Conservation (phyloP, 2,888 invertebrate genomes). For the Tortricodes alternella region DNA sequence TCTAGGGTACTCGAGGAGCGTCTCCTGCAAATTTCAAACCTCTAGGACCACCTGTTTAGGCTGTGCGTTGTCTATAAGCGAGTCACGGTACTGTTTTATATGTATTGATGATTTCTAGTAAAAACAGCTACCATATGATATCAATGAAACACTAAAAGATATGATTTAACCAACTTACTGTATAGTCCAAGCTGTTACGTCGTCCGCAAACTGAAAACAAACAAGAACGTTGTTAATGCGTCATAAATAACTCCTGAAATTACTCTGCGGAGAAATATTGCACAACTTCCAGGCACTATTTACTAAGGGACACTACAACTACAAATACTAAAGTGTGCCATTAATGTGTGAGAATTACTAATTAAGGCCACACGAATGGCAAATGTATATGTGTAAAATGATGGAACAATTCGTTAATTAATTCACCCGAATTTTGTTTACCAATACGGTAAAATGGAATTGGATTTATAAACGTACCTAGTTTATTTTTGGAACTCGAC, state of each 20-base stretch:
- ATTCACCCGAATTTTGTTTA: neutral
- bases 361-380: neutral
- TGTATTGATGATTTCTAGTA: no score
- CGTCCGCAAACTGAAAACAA: conserved; percentile 43
- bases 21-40: no score
- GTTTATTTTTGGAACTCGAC: neutral
- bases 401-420: conserved; percentile 1
- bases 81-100: no score
- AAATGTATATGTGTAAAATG: neutral
- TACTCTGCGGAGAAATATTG: conserved; percentile 11
- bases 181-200: conserved; percentile 38
- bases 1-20: no score
- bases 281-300: neutral
- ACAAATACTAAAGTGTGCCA: conserved; percentile 4
- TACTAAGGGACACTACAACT: neutral
- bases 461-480: neutral
- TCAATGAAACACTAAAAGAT: neutral
- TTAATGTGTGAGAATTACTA: conserved; percentile 2
- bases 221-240: conserved; percentile 17
- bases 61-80: no score
- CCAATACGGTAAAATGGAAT: conserved; percentile 1
- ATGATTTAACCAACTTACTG: conserved; percentile 41
- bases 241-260: conserved; percentile 14
- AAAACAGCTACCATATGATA: no score
- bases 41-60: no score